Conservation (phyloP, 2,113 vertebrate genomes). For the Paradoxurus hermaphroditus region DNA sequence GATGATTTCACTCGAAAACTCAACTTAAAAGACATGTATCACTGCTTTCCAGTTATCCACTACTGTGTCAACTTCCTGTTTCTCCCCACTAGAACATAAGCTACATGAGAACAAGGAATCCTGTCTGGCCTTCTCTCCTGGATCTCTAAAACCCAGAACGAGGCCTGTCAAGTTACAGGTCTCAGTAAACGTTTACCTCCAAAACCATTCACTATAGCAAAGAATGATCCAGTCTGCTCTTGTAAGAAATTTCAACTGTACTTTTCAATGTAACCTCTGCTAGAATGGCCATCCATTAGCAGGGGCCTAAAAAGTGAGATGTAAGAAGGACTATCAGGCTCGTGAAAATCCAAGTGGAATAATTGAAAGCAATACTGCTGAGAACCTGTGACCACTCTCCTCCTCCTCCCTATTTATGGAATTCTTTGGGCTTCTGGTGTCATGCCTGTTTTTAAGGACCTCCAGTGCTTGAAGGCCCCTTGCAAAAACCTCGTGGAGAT, state of each 20-base stretch:
- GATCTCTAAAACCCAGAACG: background rate
- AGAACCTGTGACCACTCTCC: background rate
- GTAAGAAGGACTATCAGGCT: background rate
- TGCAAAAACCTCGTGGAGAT: background rate
- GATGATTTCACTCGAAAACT: background rate
- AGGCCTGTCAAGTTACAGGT: background rate
- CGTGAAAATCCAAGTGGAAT: background rate
- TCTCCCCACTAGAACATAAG: background rate
- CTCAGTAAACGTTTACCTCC: background rate
- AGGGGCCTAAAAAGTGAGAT: background rate
- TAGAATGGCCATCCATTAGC: background rate
- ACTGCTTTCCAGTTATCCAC: background rate
- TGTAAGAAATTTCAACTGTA: background rate
- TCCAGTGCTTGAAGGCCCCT: background rate
- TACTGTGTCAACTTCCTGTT: background rate
- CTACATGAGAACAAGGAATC: background rate
- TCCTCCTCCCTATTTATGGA: background rate
- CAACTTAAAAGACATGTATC: background rate
- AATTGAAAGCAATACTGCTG: background rate
- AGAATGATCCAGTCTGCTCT: background rate
- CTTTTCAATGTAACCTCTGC: background rate
- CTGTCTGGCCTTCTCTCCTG: background rate
- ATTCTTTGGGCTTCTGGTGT: background rate
- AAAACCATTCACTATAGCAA: background rate
- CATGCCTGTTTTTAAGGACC: background rate